Base-by-base conservation (phyloP, 2,888 invertebrate species). In the Apamea anceps region DNA sequence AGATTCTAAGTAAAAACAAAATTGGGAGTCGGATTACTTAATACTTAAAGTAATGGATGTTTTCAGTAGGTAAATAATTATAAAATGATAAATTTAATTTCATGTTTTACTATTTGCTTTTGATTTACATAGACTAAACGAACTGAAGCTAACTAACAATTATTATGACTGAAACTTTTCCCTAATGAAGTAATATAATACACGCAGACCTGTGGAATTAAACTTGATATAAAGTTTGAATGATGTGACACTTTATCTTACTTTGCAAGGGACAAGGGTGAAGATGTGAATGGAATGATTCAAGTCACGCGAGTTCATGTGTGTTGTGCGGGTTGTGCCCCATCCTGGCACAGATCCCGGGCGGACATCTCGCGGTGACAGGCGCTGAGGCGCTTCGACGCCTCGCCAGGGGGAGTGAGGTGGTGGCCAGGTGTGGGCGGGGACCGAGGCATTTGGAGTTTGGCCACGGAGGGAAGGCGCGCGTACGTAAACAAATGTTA, bases 401-500 rank as follows among this genome's bases (percentile, higher is more conserved):
- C 83, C 76, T 82, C 75, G 65, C 45, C 37, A 77, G 79, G 79
- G 87, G 60, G 80, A 84, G 81, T 54, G 81, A 57, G 65, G 62
- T 15, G 28, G n/a, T n/a, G 32, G 28, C 25, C 37, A 70, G 80
- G 83, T 74, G 67, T 67, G 85, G 25, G 88, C 72, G 70, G 82
- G 86, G 86, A 72, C 70, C 81, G 87, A 89, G 85, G 85, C 87
- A 89, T 90, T 90, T 85, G 78, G 85, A 93, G 90, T 92, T 93
- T 91, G 89, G 91, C 90, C 90, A 90, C 88, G 79, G 72, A 82
- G 84, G 82, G 86, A 87, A 79, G 86, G 85, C 81, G 87, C 82
- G 85, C 76, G 80, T 83, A 89, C 85, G 89, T 90, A 92, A 93
- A 93, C 92, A 92, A 92, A 92, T 91, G 90, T 91, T 90, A 92